phyloP scores from a whole-genome alignment of 2,888 invertebrate genomes.

The Spicauda simplicius region DNA sequence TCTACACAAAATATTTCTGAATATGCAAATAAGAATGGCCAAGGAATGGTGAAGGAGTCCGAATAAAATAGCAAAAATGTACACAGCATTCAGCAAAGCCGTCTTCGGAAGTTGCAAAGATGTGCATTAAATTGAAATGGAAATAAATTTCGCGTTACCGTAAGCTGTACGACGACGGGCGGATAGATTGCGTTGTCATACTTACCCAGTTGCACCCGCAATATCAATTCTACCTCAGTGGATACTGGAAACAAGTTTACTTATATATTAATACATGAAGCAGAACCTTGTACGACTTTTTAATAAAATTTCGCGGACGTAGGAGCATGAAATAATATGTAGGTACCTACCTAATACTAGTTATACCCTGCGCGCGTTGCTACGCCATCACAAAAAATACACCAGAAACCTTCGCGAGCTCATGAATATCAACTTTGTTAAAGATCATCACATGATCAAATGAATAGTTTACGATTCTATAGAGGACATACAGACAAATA shows the following conservation, averaged over 20 bases:
- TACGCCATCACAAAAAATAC: too few relatives aligned
- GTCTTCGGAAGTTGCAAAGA: conserved; percentile 53
- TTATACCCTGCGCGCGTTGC: too few relatives aligned
- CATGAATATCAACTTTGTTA: too few relatives aligned
- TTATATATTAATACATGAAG: not conserved
- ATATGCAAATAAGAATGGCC: not conserved
- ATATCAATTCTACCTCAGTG: conserved; percentile 2
- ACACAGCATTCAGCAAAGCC: conserved; percentile 44
- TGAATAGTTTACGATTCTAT: too few relatives aligned
- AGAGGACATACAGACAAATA: too few relatives aligned
- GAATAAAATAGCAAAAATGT: conserved; percentile 28
- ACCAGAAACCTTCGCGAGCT: too few relatives aligned
- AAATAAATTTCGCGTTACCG: conserved; percentile 64
- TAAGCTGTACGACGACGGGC: conserved; percentile 55
- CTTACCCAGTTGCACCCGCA: conserved; percentile 33
- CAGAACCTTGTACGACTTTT: too few relatives aligned
- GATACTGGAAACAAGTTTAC: not conserved
- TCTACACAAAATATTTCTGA: not conserved
- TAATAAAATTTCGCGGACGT: too few relatives aligned
- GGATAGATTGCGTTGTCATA: conserved; percentile 58
- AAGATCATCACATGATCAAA: too few relatives aligned
- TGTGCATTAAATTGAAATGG: conserved; percentile 62
- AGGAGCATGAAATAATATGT: too few relatives aligned
- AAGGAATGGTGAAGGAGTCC: not conserved
- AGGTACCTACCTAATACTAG: too few relatives aligned